Conservation (phyloP, 2,888 invertebrate genomes). For the Dilophus febrilis region DNA sequence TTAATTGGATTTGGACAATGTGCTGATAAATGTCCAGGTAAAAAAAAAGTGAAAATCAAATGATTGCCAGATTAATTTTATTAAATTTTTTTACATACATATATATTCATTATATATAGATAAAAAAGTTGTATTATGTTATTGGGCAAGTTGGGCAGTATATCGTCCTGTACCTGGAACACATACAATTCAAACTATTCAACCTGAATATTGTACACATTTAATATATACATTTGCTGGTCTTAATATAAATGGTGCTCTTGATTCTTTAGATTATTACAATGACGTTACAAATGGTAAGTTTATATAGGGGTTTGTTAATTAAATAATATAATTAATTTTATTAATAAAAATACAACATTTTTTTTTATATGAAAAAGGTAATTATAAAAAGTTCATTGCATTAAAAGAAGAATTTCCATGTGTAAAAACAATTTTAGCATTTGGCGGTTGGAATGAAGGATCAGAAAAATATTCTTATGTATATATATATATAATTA, state of each 20-base stretch:
- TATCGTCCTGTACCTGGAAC: constrained; percentile 28
- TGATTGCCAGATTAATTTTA: too few species aligned
- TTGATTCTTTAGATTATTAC: constrained; percentile 27
- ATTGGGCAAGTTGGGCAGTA: constrained; percentile 33
- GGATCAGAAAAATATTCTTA: constrained; percentile 30
- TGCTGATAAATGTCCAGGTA: too few species aligned
- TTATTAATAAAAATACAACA: constrained; percentile 11
- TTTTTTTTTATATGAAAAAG: constrained; percentile 10
- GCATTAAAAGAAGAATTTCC: constrained; percentile 28
- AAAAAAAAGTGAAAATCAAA: too few species aligned
- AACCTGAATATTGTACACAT: constrained; percentile 34
- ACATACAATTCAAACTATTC: constrained; percentile 29
- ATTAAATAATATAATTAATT: background rate
- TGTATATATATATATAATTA: too few species aligned
- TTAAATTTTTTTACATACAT: too few species aligned
- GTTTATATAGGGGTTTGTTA: background rate
- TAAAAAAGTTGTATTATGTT: constrained; percentile 29
- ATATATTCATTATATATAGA: too few species aligned
- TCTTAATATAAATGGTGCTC: constrained; percentile 26
- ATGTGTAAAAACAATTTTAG: constrained; percentile 29
- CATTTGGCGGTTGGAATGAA: constrained; percentile 35
- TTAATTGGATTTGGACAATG: too few species aligned
- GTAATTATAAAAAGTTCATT: constrained; percentile 23
- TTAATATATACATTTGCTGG: constrained; percentile 36
- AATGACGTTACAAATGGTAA: constrained; percentile 25